Percentiles rank a stretch among this genome's conserved stretches.
phyloP scores from a whole-genome alignment of 2,797 vertebrate species.

The Adelosebastes latens region DNA sequence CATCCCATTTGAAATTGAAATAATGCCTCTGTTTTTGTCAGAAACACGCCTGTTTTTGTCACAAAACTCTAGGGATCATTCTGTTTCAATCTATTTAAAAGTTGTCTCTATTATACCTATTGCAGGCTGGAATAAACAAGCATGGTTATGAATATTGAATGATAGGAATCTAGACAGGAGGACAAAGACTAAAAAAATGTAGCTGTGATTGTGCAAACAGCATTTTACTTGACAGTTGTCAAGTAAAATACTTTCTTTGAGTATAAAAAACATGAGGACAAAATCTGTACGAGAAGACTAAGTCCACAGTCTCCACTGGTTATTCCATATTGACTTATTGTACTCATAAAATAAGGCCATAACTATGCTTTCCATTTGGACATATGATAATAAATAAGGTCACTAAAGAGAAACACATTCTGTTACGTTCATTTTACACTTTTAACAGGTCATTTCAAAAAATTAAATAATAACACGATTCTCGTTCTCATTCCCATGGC shows the following conservation, averaged over 20 bases:
- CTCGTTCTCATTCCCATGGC: no score
- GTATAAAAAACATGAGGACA: background rate
- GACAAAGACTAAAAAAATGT: constrained; percentile 34
- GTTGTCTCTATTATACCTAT: constrained; percentile 24
- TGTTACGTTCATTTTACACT: background rate
- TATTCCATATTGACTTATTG: background rate
- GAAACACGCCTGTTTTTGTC: constrained; percentile 9
- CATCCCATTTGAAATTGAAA: constrained; percentile 36
- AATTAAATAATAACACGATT: background rate
- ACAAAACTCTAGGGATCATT: constrained; percentile 9
- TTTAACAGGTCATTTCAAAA: background rate
- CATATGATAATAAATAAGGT: background rate
- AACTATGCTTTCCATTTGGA: background rate
- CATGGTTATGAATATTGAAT: constrained; percentile 59
- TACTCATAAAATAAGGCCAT: background rate
- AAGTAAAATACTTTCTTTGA: constrained; percentile 24
- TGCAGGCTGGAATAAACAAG: constrained; percentile 46
- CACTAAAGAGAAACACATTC: background rate
- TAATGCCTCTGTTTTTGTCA: constrained; percentile 10
- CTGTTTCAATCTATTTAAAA: constrained; percentile 34
- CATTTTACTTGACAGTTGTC: constrained; percentile 18
- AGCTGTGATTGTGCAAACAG: constrained; percentile 22
- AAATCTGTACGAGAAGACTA: background rate
- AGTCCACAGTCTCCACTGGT: background rate
- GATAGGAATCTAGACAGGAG: constrained; percentile 25